These are phyloP conservation scores for Piaya cayana DNA, from an alignment of 2,113 vertebrate genomes.

Conservation along the genomic window DNA sequence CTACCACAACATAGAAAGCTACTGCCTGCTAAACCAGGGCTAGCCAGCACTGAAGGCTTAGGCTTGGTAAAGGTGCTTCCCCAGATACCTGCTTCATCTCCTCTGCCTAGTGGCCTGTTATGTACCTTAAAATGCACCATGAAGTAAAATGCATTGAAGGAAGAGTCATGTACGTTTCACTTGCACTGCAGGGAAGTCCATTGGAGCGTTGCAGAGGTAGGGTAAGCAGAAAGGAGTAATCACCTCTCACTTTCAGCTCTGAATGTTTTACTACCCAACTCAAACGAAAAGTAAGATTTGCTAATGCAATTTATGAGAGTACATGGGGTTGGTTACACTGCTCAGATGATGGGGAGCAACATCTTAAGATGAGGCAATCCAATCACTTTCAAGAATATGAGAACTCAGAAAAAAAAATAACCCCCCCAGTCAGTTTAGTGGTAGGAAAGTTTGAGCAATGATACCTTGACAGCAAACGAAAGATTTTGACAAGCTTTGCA, in stretches of 20 bases:
- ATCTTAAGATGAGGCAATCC: not conserved
- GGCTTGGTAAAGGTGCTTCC: not conserved
- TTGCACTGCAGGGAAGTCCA: rapidly evolving
- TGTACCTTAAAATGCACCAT: not conserved
- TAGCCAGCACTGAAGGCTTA: not conserved
- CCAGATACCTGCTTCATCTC: not conserved
- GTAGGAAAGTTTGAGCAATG: not conserved
- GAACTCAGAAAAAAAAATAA: not conserved
- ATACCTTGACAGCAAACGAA: not conserved
- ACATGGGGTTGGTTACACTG: not conserved
- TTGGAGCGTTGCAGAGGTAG: not conserved
- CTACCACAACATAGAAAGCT: not conserved
- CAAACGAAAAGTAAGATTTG: not conserved
- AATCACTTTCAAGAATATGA: rapidly evolving
- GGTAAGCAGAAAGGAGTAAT: not conserved
- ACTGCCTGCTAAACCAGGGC: not conserved
- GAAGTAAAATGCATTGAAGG: not conserved
- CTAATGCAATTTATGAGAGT: not conserved
- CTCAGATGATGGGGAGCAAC: not conserved
- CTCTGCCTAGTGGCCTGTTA: not conserved
- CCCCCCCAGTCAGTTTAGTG: not conserved
- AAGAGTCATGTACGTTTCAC: not conserved
- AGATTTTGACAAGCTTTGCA: not conserved
- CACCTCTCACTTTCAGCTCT: not conserved
- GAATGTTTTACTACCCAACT: not conserved